Percentiles rank a stretch among this genome's conserved stretches.
These are phyloP conservation scores for Gymnosoma rotundatum DNA, from an alignment of 2,888 invertebrate genomes.

Conservation along the genomic window DNA sequence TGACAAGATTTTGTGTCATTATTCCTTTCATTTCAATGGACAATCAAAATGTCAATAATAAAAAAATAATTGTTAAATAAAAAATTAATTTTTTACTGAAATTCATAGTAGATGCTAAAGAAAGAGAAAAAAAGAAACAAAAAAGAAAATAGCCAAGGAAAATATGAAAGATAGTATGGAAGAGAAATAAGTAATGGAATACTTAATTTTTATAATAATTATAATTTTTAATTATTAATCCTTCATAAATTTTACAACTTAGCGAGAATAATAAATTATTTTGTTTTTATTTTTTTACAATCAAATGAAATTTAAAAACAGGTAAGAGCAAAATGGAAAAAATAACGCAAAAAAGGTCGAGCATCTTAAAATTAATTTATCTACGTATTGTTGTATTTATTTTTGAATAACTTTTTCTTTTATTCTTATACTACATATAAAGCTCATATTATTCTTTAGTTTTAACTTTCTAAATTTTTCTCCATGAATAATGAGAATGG, in stretches of 20 bases:
- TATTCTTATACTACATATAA: not conserved
- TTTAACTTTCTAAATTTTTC: not conserved
- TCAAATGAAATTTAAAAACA: not conserved
- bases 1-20: not conserved
- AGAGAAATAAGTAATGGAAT: conserved; percentile 46
- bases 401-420: not conserved
- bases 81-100: conserved; percentile 81
- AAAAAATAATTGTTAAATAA: conserved; percentile 58
- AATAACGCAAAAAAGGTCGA: no score
- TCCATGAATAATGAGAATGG: not conserved
- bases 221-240: not conserved
- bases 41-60: conserved; percentile 40
- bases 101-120: conserved; percentile 80
- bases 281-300: not conserved
- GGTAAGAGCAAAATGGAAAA: conserved; percentile 12
- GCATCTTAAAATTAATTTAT: no score
- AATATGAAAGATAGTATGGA: conserved; percentile 39
- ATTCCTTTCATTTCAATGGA: conserved; percentile 43
- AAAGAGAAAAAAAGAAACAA: conserved; percentile 24
- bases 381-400: no score
- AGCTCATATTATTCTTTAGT: not conserved
- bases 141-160: conserved; percentile 44
- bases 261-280: not conserved
- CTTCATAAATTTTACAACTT: not conserved
- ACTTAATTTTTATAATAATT: conserved; percentile 40